Evolutionary conservation across 2,797 vertebrate species (phyloP), one percentile per base, ranked within the genome.

Genomic region (Nyctibius grandis): DNA sequence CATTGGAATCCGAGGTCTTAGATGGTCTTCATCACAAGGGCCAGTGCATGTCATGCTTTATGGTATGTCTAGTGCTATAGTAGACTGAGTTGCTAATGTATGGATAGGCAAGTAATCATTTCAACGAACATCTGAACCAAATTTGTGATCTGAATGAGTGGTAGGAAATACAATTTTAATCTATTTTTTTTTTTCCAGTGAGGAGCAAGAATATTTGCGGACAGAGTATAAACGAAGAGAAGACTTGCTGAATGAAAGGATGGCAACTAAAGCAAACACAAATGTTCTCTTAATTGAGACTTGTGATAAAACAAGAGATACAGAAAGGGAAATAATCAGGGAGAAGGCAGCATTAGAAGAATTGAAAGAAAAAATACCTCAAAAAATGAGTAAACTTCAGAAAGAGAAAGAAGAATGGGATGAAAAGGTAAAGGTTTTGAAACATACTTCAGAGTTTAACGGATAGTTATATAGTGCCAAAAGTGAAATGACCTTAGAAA

Each of bases 201-300:
- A 69, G 15, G 96, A 98, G 77, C 94, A 91, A 91, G 97, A 95
- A 14, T 38, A 36, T 29, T 38, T 96, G 26, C 93, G 40, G 48
- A 77, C 9, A 26, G 56, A 90, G 50, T 95, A 98, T 4, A 73
- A 94, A 28, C 75, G 91, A 50, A 19, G 47, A 29, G 79, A 98
- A 25, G 79, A 96, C 9, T 51, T 87, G 29, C 92, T 99, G 50
- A 98, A 99, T 76, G 80, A 97, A 10, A 94, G 91, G 10, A 94
- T 98, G 93, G 93, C 88, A 76, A 61, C 78, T 1, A 99, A 98
- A 94, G 97, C 97, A 20, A 22, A n/a, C 4, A 51, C 88, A 57
- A 96, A 96, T 92, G 90, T 95, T 70, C 77, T 95, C 25, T 94
- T 99, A 83, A 97, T 96, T 22, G 93, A 98, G 42, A 98, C 72